Evolutionary conservation across 37 sponge, comb jelly and placozoan species (phyloP).

Genomic region (Halisarca cf. caerulea): DNA sequence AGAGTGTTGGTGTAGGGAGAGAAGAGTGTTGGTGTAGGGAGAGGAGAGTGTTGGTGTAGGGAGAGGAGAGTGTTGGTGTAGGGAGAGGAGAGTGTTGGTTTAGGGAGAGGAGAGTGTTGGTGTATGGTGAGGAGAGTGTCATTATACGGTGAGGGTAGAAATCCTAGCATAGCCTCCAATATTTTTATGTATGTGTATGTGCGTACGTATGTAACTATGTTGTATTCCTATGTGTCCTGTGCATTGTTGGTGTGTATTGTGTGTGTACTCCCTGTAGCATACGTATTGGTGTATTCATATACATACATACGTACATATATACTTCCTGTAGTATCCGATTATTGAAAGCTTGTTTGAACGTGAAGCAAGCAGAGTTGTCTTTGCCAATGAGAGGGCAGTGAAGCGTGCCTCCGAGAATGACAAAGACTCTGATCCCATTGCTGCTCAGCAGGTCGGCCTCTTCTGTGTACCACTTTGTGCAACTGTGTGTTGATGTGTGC

Average conservation of each 20-base stretch:
- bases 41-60: too few relatives aligned
- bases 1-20: too few relatives aligned
- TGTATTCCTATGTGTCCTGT: background rate
- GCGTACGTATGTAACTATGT: too few relatives aligned
- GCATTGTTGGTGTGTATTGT: background rate
- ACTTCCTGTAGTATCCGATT: constrained; percentile 38
- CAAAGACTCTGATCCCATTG: constrained; percentile 4
- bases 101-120: constrained; percentile 47
- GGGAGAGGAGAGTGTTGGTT: too few relatives aligned
- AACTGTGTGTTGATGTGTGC: background rate
- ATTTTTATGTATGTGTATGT: too few relatives aligned
- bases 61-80: too few relatives aligned
- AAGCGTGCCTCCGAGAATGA: constrained; percentile 58
- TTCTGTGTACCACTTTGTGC: background rate
- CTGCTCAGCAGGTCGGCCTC: constrained; percentile 9
- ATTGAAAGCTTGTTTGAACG: constrained; percentile 88
- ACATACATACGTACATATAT: background rate
- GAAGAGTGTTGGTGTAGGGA: too few relatives aligned
- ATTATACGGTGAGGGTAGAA: constrained; percentile 10
- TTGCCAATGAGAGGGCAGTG: constrained; percentile 30
- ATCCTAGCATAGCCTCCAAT: too few relatives aligned
- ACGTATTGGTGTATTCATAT: background rate
- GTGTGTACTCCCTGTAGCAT: too few relatives aligned
- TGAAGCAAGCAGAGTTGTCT: constrained; percentile 64
- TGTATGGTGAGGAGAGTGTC: constrained; percentile 1